Base-by-base conservation (phyloP, 2,113 vertebrate genomes). In the Oreochromis niloticus region DNA sequence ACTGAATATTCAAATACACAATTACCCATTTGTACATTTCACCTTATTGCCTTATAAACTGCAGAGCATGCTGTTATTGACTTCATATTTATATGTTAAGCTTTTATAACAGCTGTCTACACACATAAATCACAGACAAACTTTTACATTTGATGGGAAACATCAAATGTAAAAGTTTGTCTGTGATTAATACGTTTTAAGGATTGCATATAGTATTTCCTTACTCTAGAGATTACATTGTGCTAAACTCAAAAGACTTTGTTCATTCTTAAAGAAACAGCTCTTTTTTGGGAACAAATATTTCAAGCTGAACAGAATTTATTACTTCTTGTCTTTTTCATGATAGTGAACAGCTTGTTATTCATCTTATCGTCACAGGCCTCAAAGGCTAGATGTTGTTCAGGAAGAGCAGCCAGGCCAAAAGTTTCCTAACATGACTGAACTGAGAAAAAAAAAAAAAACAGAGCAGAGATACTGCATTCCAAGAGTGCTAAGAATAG, bases 401-500 rank as follows among this genome's bases (percentile, higher is more conserved):
- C 90, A 2, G 85, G 78, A 78, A 24, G 79, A 90, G 82, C 89
- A 80, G 71, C 88, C 80, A 73, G 85, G 90, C 80, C 88, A 90
- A 91, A 85, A 91, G 88, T 94, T 94, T 91, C 92, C 91, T 85
- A 92, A 92, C 92, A 91, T 89, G 92, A 91, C 81, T 78, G 17
- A 91, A 84, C 82, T 57, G 86, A 86, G 81, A 83, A 89, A 94
- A 95, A 93, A 92, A 93, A 92, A 24, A 95, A 96, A 92, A 94
- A 94, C 92, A 66, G 61, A 66, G 34, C 90, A 92, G 95, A 94
- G 94, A 93, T 92, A 94, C 93, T 84, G 94, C 95, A 96, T 96
- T 96, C 96, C 95, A 93, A 59, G 87, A 95, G 94, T 54, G 91
- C 96, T 96, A 96, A 96, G 94, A 96, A 96, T 96, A 96, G 94